Evolutionary conservation across 2,113 vertebrate genomes (phyloP).

Genomic region (Cinclus mexicanus): DNA sequence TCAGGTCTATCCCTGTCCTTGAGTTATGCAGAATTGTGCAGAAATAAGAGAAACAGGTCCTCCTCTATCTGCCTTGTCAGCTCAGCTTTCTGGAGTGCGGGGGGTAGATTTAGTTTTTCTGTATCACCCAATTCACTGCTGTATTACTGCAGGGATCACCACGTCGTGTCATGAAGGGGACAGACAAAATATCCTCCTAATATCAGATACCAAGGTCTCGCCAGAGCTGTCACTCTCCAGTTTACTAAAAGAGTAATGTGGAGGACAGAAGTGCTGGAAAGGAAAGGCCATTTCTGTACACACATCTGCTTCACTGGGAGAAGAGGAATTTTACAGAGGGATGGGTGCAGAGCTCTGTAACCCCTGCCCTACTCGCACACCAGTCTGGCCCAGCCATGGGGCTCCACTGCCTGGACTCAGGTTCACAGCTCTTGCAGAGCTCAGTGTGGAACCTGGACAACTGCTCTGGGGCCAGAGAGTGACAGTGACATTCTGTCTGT

Average conservation of each 20-base stretch:
- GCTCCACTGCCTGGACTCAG: too few species aligned
- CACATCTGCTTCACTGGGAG: background rate
- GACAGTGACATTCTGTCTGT: background rate
- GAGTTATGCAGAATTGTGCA: background rate
- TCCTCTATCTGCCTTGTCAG: background rate
- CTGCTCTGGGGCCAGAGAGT: background rate
- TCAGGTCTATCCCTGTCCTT: background rate
- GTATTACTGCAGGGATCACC: background rate
- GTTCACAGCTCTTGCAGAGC: background rate
- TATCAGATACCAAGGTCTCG: background rate
- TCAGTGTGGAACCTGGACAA: background rate
- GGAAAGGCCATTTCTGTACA: background rate
- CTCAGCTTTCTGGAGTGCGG: background rate
- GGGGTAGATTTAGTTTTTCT: background rate
- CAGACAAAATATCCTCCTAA: background rate
- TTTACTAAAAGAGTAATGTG: background rate
- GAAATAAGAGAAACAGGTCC: background rate
- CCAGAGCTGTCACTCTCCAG: background rate
- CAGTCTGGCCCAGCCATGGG: background rate
- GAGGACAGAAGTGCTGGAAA: background rate
- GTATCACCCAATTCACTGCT: background rate
- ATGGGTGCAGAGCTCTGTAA: background rate
- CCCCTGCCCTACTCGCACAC: background rate
- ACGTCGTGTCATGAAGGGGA: background rate
- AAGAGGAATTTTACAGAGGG: background rate